phyloP scores from a whole-genome alignment of 1,140 invertebrate genomes.

The Papilio glaucus region DNA sequence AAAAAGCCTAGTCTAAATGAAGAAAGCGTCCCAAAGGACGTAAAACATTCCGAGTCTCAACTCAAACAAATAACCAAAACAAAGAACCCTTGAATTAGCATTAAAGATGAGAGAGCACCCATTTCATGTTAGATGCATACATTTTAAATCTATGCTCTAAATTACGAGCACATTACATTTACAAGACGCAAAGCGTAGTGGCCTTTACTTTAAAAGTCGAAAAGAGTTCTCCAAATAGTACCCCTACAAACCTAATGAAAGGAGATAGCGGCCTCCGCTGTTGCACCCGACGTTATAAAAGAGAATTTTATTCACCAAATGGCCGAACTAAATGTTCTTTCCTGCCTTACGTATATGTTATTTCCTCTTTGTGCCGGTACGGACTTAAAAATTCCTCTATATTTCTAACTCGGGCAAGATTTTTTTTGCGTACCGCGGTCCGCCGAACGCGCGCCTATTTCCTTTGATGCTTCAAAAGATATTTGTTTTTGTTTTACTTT shows the following conservation, averaged over 20 bases:
- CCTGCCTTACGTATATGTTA: slow-evolving; percentile 41
- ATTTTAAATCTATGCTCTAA: slow-evolving; percentile 30
- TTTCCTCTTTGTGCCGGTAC: slow-evolving; percentile 41
- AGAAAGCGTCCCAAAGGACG: neutral
- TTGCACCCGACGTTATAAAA: slow-evolving; percentile 45
- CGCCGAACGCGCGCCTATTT: slow-evolving; percentile 24
- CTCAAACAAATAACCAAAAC: slow-evolving; percentile 14
- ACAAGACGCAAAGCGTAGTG: slow-evolving; percentile 32
- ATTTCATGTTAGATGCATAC: slow-evolving; percentile 33
- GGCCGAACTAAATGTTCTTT: slow-evolving; percentile 49
- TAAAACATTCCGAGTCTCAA: slow-evolving; percentile 1
- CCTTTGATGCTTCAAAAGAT: slow-evolving; percentile 29
- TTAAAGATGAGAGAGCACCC: slow-evolving; percentile 17
- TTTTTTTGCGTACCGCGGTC: slow-evolving; percentile 35
- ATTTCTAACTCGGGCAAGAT: slow-evolving; percentile 41
- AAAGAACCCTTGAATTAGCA: slow-evolving; percentile 23
- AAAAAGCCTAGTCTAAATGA: neutral
- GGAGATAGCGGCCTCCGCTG: slow-evolving; percentile 43
- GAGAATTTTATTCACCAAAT: slow-evolving; percentile 51
- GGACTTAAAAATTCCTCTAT: slow-evolving; percentile 43
- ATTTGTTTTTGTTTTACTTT: slow-evolving; percentile 14
- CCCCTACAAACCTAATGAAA: slow-evolving; percentile 44
- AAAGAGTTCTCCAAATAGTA: slow-evolving; percentile 37
- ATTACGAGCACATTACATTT: slow-evolving; percentile 33
- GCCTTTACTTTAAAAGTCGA: slow-evolving; percentile 33